Evolutionary conservation across 2,797 vertebrate genomes (phyloP).

Genomic region (Sebastiscus tertius): DNA sequence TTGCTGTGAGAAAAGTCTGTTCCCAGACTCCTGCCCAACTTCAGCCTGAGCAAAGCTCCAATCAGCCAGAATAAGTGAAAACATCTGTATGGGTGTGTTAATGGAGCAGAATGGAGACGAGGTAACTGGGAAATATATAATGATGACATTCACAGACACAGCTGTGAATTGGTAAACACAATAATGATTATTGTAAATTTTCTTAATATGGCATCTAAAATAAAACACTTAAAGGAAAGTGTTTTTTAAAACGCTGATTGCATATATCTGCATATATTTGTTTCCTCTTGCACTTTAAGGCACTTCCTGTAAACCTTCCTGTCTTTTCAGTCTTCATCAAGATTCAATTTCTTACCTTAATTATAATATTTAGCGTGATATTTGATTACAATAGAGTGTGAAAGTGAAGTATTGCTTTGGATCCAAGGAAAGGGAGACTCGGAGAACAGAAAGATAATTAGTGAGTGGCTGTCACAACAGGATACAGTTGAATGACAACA

Average conservation of each 20-base stretch:
- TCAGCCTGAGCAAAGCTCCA: neutral
- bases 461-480: constrained; percentile 67
- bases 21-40: neutral
- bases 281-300: neutral
- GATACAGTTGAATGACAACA: constrained; percentile 69
- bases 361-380: neutral
- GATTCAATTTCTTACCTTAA: neutral
- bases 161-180: neutral
- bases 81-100: neutral
- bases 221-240: neutral
- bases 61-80: constrained; percentile 1
- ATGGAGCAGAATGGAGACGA: neutral
- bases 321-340: neutral
- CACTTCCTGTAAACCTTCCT: neutral
- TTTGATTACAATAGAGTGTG: constrained; percentile 1
- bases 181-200: neutral
- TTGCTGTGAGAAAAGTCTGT: neutral
- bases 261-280: neutral
- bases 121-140: neutral
- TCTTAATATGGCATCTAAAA: neutral
- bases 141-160: neutral
- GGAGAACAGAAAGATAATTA: constrained; percentile 57
- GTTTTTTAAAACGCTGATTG: neutral
- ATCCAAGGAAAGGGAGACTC: constrained; percentile 16
- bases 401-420: constrained; percentile 23